Evolutionary conservation across 1,140 invertebrate species (phyloP), one percentile per base, ranked within the genome.

Genomic region (Caenorhabditis elegans): DNA sequence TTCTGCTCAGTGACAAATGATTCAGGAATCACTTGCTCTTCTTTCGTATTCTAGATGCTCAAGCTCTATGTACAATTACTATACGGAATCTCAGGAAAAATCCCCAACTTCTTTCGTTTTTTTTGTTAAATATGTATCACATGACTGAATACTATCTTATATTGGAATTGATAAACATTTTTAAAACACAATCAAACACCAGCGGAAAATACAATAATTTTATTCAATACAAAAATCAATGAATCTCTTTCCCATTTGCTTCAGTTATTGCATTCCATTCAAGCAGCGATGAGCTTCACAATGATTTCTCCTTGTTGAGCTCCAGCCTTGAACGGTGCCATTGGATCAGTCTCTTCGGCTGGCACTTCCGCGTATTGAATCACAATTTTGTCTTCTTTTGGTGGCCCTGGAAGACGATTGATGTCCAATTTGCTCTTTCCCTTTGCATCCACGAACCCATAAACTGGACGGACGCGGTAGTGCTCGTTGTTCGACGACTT

Each of bases 281-380:
- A 70, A 8, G 60, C 60, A 22, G 60, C 60, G 22, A 39, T 22
- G n/a, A 70, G 11, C 34, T 70, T 70, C 13, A 70, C 60, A 22
- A 86, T 83, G 31, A 86, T 77, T 76, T 86, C 86, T 46, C 86
- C 86, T 26, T 80, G 46, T 55, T 86, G 86, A 31, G 86, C 86
- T 15, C 82, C 85, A 31, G 86, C 86, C 43, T 84, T 84, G 82
- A 86, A 86, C 13, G 86, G 86, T 15, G 86, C 86, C 55, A 78
- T 53, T 34, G 86, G 80, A 46, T 86, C 86, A 39, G 53, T 77
- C 55, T 86, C 86, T 31, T 86, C 86, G 19, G 82, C 85, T 11
- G 86, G 86, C 11, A 86, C 86, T 43, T 87, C 86, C 11, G 86
- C 86, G 82, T 87, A 86, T 48, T 87, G 86, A 39, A 86, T 76